A percentile compares a stretch with the other conserved stretches of the same genome.
phyloP scores from a whole-genome alignment of 2,888 invertebrate genomes.

The Maniola hyperantus region DNA sequence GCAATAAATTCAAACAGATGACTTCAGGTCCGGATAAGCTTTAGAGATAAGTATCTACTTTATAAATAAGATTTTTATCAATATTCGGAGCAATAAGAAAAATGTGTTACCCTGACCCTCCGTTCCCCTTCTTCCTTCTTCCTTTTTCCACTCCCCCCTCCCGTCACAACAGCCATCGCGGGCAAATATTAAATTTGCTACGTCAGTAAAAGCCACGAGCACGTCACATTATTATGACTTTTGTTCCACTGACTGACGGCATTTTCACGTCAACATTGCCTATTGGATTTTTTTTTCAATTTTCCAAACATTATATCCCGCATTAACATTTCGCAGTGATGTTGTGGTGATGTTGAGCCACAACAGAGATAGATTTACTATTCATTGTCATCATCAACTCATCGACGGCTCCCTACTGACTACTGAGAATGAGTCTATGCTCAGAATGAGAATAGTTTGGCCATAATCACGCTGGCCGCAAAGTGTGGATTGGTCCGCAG shows the following conservation, averaged over 20 bases:
- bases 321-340: no score
- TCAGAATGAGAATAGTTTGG: no score
- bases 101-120: conserved; percentile 52
- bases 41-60: background rate
- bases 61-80: conserved; percentile 56
- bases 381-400: no score
- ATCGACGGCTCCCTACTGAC: no score
- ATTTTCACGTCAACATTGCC: conserved; percentile 1
- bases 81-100: conserved; percentile 53
- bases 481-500: no score
- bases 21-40: background rate
- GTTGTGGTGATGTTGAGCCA: no score
- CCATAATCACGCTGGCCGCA: no score
- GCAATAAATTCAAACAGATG: background rate
- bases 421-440: no score
- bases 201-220: conserved; percentile 59
- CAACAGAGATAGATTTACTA: no score
- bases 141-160: conserved; percentile 22
- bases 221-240: conserved; percentile 67
- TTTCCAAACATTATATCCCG: no score
- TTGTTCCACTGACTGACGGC: conserved; percentile 19
- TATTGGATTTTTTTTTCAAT: conserved; percentile 1
- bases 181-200: conserved; percentile 74
- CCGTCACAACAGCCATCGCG: conserved; percentile 59
- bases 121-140: conserved; percentile 37